phyloP scores from a whole-genome alignment of 2,888 invertebrate genomes.

The Clistopyga incitator region DNA sequence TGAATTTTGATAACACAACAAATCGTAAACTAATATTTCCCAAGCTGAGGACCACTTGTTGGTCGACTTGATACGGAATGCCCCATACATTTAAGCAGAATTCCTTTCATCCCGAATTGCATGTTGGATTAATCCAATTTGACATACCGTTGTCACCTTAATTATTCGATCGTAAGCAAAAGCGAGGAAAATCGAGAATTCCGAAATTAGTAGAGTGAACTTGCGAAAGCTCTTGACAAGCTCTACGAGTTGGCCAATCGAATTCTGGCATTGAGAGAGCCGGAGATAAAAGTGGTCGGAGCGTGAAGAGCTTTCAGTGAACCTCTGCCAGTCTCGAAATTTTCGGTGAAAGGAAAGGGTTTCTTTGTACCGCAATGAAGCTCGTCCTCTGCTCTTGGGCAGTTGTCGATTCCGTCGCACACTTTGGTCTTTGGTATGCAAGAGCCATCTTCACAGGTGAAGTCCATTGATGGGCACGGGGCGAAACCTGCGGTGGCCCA shows the following conservation, averaged over 20 bases:
- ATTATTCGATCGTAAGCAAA: slow-evolving; percentile 49
- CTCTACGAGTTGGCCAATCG: slow-evolving; percentile 2
- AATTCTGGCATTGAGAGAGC: slow-evolving; percentile 9
- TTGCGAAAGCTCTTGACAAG: slow-evolving; percentile 27
- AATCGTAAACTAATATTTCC: too few species aligned
- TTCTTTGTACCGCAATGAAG: slow-evolving; percentile 81
- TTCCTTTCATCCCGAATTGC: not conserved
- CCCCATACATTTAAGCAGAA: not conserved
- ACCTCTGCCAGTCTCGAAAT: slow-evolving; percentile 42
- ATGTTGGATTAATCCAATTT: slow-evolving; percentile 23
- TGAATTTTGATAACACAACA: too few species aligned
- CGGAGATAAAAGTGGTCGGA: not conserved
- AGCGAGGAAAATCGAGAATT: slow-evolving; percentile 52
- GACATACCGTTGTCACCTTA: slow-evolving; percentile 7
- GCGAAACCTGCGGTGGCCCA: slow-evolving; percentile 80
- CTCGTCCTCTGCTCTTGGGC: slow-evolving; percentile 85
- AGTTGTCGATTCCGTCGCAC: slow-evolving; percentile 91
- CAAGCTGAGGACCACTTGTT: too few species aligned
- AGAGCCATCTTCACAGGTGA: slow-evolving; percentile 90
- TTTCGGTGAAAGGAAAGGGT: slow-evolving; percentile 64
- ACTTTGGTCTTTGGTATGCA: slow-evolving; percentile 89
- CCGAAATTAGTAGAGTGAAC: slow-evolving; percentile 46
- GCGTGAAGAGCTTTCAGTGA: slow-evolving; percentile 14
- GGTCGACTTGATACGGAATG: too few species aligned
- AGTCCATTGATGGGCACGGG: slow-evolving; percentile 85